Conservation (phyloP, 2,797 vertebrate genomes). For the Podarcis lilfordi region DNA sequence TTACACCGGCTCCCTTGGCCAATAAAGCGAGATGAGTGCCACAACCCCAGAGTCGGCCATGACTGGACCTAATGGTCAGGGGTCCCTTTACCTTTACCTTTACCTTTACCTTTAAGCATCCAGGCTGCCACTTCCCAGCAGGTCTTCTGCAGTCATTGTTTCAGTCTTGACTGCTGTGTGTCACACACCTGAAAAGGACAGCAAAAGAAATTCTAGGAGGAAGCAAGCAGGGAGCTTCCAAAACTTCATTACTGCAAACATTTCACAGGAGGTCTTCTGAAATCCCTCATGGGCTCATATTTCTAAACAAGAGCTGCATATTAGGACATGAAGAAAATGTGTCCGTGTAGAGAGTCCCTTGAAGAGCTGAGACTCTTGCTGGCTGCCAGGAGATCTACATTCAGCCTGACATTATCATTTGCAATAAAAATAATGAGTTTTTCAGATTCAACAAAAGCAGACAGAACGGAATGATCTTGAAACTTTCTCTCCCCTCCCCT, state of each 20-base stretch:
- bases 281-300: background rate
- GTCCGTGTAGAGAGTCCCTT: background rate
- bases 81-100: no score
- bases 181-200: background rate
- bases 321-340: background rate
- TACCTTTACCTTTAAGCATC: background rate
- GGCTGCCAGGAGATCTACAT: background rate
- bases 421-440: background rate
- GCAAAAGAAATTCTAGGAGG: background rate
- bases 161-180: background rate
- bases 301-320: background rate
- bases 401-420: background rate
- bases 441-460: background rate
- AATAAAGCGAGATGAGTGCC: no score
- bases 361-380: background rate
- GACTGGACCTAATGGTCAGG: no score
- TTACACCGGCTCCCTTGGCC: no score
- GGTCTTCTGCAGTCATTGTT: background rate
- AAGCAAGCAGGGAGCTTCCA: background rate
- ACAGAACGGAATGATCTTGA: background rate
- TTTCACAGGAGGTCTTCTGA: background rate
- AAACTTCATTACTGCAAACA: background rate
- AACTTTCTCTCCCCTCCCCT: accelerated
- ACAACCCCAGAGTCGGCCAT: no score
- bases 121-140: background rate